These are phyloP conservation scores for Chirona hameri DNA, from an alignment of 2,888 invertebrate species.

Conservation along the genomic window DNA sequence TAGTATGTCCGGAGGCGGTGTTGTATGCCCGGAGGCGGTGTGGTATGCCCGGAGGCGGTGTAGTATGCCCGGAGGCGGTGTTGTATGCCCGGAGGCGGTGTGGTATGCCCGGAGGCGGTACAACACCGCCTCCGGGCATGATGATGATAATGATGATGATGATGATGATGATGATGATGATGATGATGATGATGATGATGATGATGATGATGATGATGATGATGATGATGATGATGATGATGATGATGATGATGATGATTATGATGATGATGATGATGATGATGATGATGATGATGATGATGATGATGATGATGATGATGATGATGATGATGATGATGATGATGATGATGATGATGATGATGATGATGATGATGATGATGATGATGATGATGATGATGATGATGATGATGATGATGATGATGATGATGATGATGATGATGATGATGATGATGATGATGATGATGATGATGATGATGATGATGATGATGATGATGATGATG, in stretches of 20 bases:
- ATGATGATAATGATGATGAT: conserved; percentile 22
- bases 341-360: conserved; percentile 22
- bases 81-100: too few species aligned
- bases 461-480: conserved; percentile 22
- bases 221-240: conserved; percentile 22
- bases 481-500: conserved; percentile 22
- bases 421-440: conserved; percentile 22
- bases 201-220: conserved; percentile 22
- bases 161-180: conserved; percentile 22
- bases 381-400: conserved; percentile 22
- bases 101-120: too few species aligned
- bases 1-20: too few species aligned
- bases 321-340: conserved; percentile 22
- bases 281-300: conserved; percentile 22
- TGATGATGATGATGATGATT: too few species aligned
- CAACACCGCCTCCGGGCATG: too few species aligned
- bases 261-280: too few species aligned
- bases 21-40: too few species aligned
- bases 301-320: conserved; percentile 22
- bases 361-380: conserved; percentile 22
- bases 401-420: conserved; percentile 22
- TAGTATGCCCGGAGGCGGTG: too few species aligned
- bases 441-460: conserved; percentile 22
- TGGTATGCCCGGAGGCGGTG: too few species aligned
- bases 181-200: conserved; percentile 22